A percentile compares a stretch with the other conserved stretches of the same genome.
Conservation (phyloP, 1,140 invertebrate species). For the Solenopsis fugax region DNA sequence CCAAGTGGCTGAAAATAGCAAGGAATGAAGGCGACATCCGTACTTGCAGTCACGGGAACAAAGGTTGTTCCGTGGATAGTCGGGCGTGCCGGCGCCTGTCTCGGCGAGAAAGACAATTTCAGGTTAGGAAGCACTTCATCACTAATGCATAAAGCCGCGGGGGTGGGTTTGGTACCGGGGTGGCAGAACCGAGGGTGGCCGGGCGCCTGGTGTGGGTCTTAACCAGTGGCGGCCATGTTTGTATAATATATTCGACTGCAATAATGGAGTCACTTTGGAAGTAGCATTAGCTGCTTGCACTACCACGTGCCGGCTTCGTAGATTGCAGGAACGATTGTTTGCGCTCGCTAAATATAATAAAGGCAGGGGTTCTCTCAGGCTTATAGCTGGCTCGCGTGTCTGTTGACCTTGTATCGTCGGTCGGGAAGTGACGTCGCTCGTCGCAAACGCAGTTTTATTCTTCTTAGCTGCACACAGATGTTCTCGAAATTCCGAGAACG, state of each 20-base stretch:
- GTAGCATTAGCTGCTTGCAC: constrained; percentile 75
- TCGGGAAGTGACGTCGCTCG: constrained; percentile 10
- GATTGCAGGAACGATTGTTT: constrained; percentile 79
- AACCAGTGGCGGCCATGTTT: constrained; percentile 75
- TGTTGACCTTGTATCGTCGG: constrained; percentile 57
- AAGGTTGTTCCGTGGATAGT: constrained; percentile 66
- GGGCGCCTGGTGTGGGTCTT: constrained; percentile 62
- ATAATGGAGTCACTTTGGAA: constrained; percentile 79
- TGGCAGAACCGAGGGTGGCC: constrained; percentile 19
- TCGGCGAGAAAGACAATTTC: constrained; percentile 78
- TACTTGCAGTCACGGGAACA: constrained; percentile 53
- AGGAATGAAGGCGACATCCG: constrained; percentile 64
- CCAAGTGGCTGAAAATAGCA: constrained; percentile 72
- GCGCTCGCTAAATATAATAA: constrained; percentile 81
- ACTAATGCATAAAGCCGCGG: constrained; percentile 75
- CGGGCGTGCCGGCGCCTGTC: constrained; percentile 69
- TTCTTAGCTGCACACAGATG: not conserved
- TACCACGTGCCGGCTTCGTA: constrained; percentile 65
- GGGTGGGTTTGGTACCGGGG: constrained; percentile 5
- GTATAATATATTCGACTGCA: constrained; percentile 79
- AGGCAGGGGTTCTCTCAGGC: constrained; percentile 62
- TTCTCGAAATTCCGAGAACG: not conserved
- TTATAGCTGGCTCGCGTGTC: constrained; percentile 9
- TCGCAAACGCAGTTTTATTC: constrained; percentile 25
- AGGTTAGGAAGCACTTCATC: constrained; percentile 76